Conservation (phyloP, 2,888 invertebrate species). For the Eubasilissa splendida region DNA sequence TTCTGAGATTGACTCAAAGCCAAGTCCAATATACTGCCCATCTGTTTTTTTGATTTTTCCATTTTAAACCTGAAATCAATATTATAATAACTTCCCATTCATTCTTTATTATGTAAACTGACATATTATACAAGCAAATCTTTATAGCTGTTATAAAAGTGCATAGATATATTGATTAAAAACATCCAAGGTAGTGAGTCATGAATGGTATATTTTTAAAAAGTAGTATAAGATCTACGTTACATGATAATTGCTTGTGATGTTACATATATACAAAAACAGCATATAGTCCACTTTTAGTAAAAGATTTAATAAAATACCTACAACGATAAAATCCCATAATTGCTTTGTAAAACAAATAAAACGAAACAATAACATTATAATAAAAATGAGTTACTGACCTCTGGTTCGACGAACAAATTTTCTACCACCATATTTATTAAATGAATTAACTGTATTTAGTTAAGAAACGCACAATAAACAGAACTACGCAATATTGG, state of each 20-base stretch:
- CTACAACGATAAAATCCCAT: not conserved
- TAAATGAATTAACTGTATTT: not conserved
- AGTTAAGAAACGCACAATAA: not conserved
- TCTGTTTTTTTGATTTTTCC: conserved; percentile 44
- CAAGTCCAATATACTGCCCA: conserved; percentile 54
- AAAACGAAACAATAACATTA: not conserved
- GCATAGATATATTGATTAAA: conserved; percentile 1
- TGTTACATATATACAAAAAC: too few relatives aligned
- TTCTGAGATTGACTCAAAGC: conserved; percentile 47
- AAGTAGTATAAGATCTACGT: not conserved
- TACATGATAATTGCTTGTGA: not conserved
- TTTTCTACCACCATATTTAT: not conserved
- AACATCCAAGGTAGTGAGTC: not conserved
- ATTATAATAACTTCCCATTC: conserved; percentile 2
- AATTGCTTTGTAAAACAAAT: not conserved
- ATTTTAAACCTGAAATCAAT: conserved; percentile 39
- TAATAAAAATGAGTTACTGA: not conserved
- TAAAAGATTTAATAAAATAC: not conserved
- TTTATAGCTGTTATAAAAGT: not conserved
- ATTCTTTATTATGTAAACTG: not conserved
- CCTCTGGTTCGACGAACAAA: conserved; percentile 1
- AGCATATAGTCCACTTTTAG: not conserved
- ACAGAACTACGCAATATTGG: conserved; percentile 17
- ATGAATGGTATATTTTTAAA: not conserved
- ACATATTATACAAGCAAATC: not conserved